These are phyloP conservation scores for Corythaixoides concolor DNA, from an alignment of 2,113 vertebrate genomes.

Conservation along the genomic window DNA sequence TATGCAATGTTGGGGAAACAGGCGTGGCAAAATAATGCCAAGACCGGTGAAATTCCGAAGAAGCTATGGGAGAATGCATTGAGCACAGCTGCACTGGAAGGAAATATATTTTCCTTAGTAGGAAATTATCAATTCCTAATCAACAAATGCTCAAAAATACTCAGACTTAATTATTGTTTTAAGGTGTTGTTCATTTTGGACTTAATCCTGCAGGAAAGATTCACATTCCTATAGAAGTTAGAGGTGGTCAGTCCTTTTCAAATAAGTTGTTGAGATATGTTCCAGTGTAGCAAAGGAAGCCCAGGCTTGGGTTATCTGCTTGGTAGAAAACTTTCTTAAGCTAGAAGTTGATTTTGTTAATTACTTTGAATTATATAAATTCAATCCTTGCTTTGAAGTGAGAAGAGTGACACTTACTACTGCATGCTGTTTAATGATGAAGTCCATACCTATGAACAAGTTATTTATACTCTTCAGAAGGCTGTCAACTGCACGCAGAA, in stretches of 20 bases:
- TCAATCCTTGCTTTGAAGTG: conserved; percentile 72
- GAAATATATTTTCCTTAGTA: not conserved
- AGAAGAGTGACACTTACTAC: conserved; percentile 88
- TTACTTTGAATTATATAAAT: not conserved
- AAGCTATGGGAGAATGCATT: not conserved
- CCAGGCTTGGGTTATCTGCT: not conserved
- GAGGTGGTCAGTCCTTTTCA: not conserved
- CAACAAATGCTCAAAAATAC: not conserved
- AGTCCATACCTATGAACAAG: conserved; percentile 98
- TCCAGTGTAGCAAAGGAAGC: not conserved
- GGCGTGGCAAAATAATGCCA: not conserved
- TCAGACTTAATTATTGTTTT: not conserved
- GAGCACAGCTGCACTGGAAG: not conserved
- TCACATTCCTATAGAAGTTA: not conserved
- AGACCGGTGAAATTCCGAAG: not conserved
- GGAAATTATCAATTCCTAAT: not conserved
- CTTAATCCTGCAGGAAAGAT: not conserved
- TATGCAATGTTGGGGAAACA: not conserved
- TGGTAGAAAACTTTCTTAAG: not conserved
- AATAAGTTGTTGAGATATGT: not conserved
- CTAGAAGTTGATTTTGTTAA: not conserved
- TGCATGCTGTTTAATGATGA: conserved; percentile 99
- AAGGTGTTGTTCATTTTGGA: not conserved
- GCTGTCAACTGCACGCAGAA: conserved; percentile 97
- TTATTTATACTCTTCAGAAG: conserved; percentile 98